These are phyloP conservation scores for Gobiocypris rarus DNA, from an alignment of 2,113 vertebrate genomes.

Conservation along the genomic window DNA sequence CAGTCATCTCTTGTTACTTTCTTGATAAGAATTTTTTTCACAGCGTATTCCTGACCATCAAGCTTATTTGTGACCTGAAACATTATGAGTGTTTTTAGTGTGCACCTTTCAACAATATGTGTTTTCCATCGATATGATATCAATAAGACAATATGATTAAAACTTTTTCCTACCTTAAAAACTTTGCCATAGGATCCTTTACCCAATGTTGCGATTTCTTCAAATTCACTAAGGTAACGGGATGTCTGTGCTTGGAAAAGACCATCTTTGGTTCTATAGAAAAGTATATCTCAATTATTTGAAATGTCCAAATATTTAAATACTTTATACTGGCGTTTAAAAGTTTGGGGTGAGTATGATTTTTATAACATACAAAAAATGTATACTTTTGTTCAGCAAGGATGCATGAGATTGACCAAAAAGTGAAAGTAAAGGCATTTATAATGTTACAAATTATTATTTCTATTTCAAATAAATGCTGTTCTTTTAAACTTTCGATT, in stretches of 20 bases:
- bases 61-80: conserved; percentile 94
- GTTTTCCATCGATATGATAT: background rate
- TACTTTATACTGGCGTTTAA: background rate
- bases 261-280: conserved; percentile 81
- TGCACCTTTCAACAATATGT: background rate
- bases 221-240: conserved; percentile 94
- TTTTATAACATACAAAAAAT: too few species aligned
- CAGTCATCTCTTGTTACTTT: conserved; percentile 90
- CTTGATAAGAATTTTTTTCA: conserved; percentile 96
- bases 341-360: background rate
- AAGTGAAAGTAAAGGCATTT: background rate
- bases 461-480: background rate
- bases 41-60: conserved; percentile 92
- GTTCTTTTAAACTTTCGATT: background rate
- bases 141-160: background rate
- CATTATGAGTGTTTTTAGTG: background rate
- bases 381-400: background rate
- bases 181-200: conserved; percentile 95
- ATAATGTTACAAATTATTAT: background rate
- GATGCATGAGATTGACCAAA: background rate
- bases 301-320: background rate
- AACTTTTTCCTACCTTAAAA: conserved; percentile 81
- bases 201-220: conserved; percentile 86
- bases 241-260: conserved; percentile 92
- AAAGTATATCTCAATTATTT: conserved; percentile 9